Base-by-base conservation (phyloP, 2,888 invertebrate species). In the Standfussiana lucernea region DNA sequence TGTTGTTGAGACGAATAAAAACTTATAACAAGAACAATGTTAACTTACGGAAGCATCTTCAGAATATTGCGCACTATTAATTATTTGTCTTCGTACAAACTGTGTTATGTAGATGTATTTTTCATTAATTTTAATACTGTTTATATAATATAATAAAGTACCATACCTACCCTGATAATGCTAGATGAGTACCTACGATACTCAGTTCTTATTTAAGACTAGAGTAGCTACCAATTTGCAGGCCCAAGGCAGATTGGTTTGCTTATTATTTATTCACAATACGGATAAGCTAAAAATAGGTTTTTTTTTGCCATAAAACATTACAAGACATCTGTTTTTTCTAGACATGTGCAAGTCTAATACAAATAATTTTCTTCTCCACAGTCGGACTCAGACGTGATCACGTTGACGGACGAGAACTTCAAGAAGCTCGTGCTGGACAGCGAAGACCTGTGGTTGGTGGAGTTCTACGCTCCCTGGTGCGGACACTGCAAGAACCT, bases 381-480 rank as follows among this genome's bases (percentile, higher is more conserved):
- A 3, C 94, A 96, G 96, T 94, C 95, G 0, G 96, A 95, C 93
- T 94, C 95, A 0, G 96, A 95, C 93, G 99, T 99, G 32, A 95
- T 99, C 86, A 99, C 99, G 91, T 96, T 99, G 83, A 99, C 99
- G 0, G 99, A 99, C 93, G 97, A 98, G 84, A 99, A 99, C 97
- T 99, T 99, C 94, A 98, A 99, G 85, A 98, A 98, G 93, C 94
- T 98, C 74, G 99, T 99, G 28, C 93, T 99, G 88, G 97, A 99
- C 88, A 99, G 99, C 68, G 99, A 99, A 28, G 99, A 99, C 92
- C 97, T 99, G 94, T 99, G 99, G 99, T 95, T 99, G 88, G 99
- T 99, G 3, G 99, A 99, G 95, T 99, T 99, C 97, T 99, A 98
- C 95, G 99, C 99, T 11, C 99, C 99, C 0, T 99, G 99, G 98